Percentiles rank a stretch among this genome's conserved stretches.
These are phyloP conservation scores for Lutraria lutraria DNA, from an alignment of 2,888 invertebrate genomes.

Conservation along the genomic window DNA sequence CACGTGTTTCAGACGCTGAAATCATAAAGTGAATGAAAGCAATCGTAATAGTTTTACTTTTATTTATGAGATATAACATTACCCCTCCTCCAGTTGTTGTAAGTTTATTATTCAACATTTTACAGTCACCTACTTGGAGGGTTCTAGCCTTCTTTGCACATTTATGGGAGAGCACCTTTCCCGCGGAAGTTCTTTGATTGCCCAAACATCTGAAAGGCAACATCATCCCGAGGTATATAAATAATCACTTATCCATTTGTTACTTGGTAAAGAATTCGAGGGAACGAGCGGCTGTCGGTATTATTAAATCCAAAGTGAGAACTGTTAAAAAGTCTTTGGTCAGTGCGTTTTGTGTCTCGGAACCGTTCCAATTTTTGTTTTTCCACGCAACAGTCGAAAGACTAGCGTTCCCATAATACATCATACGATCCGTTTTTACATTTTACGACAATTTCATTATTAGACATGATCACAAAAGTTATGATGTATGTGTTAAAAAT, in stretches of 20 bases:
- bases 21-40: neutral
- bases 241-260: conserved; percentile 45
- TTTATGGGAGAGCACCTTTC: conserved; percentile 27
- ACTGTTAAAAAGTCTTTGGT: conserved; percentile 28
- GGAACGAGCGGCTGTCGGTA: conserved; percentile 38
- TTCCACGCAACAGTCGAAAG: conserved; percentile 13
- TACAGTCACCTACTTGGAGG: neutral
- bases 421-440: conserved; percentile 18
- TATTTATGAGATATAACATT: conserved; percentile 15
- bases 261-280: conserved; percentile 1
- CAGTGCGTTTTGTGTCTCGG: conserved; percentile 4
- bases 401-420: conserved; percentile 24
- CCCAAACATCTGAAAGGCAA: neutral
- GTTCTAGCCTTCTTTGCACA: neutral
- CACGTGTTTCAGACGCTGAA: neutral
- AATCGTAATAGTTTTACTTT: neutral
- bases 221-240: conserved; percentile 24
- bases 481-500: conserved; percentile 23
- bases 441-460: conserved; percentile 9
- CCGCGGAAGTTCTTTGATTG: conserved; percentile 33
- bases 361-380: conserved; percentile 13
- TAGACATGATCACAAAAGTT: conserved; percentile 10
- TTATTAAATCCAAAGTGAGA: conserved; percentile 29
- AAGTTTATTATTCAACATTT: conserved; percentile 17
- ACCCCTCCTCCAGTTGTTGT: conserved; percentile 24